These are phyloP conservation scores for Perognathus longimembris DNA, from an alignment of 2,113 vertebrate genomes.

Conservation along the genomic window DNA sequence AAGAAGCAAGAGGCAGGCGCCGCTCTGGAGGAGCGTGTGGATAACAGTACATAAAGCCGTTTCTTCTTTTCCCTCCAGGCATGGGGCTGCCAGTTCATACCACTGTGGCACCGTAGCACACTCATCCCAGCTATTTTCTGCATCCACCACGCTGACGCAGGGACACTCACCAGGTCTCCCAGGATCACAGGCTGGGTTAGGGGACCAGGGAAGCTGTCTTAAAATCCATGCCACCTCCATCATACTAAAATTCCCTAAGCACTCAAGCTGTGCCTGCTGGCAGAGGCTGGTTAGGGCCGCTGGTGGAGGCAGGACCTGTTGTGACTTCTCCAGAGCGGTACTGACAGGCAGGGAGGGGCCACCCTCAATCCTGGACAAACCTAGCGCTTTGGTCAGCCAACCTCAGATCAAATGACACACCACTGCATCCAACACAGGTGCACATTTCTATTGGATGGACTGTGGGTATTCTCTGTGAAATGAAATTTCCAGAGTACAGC, in stretches of 20 bases:
- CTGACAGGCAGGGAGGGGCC: background rate
- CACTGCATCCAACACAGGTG: background rate
- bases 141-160: background rate
- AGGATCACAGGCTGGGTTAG: background rate
- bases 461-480: conserved; percentile 6
- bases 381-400: background rate
- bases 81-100: background rate
- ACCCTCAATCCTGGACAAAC: background rate
- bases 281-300: background rate
- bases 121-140: background rate
- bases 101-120: background rate
- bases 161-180: background rate
- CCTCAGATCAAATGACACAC: background rate
- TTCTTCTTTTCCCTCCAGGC: background rate
- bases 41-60: background rate
- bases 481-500: conserved; percentile 5
- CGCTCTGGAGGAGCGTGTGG: background rate
- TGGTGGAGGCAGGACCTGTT: background rate
- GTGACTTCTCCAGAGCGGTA: background rate
- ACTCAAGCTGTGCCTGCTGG: background rate
- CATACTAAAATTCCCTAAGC: background rate
- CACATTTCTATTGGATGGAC: background rate
- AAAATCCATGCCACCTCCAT: background rate
- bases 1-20: background rate
- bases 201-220: background rate